phyloP scores from a whole-genome alignment of 2,113 vertebrate species.

The Notarius lentiginosus region DNA sequence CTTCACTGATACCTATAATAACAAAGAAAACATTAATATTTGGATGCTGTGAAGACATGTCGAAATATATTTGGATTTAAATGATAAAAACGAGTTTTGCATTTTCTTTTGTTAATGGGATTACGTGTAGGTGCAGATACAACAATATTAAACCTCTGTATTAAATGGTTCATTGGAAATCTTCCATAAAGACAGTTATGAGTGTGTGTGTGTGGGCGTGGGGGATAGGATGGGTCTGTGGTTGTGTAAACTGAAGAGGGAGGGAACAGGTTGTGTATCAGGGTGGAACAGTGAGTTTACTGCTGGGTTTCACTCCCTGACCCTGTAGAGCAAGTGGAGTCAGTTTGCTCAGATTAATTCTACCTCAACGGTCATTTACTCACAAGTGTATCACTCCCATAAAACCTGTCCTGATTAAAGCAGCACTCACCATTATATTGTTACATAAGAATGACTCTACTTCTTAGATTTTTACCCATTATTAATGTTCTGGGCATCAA shows the following conservation, averaged over 20 bases:
- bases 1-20: background rate
- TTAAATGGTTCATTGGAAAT: constrained; percentile 17
- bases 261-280: constrained; percentile 21
- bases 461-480: constrained; percentile 11
- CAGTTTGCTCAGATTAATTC: constrained; percentile 52
- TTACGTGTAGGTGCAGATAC: background rate
- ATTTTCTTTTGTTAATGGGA: background rate
- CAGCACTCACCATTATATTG: constrained; percentile 16
- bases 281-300: constrained; percentile 22
- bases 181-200: background rate
- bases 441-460: background rate
- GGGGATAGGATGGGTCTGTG: background rate
- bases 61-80: background rate
- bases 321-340: constrained; percentile 62
- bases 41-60: background rate
- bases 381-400: constrained; percentile 39
- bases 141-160: background rate
- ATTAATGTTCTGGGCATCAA: background rate
- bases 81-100: background rate
- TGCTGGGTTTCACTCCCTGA: constrained; percentile 48
- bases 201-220: constrained; percentile 18
- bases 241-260: constrained; percentile 41
- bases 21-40: background rate
- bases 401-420: constrained; percentile 45
- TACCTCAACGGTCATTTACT: constrained; percentile 42